These are phyloP conservation scores for Patella pellucida DNA, from an alignment of 2,888 invertebrate species.

Conservation along the genomic window DNA sequence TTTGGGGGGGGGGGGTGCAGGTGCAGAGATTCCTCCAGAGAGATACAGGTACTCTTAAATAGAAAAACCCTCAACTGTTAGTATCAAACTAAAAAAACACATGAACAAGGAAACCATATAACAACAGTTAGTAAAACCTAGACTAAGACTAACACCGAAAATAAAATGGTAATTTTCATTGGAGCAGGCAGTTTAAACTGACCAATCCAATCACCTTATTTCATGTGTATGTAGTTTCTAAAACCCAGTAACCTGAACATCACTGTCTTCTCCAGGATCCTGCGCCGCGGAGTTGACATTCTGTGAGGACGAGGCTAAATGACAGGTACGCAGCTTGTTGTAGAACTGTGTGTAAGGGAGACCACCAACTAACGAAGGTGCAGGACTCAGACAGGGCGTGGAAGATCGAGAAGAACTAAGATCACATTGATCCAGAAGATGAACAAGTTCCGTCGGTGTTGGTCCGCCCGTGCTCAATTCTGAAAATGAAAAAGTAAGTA, in stretches of 20 bases:
- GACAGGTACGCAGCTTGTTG: background rate
- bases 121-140: too few species aligned
- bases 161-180: too few species aligned
- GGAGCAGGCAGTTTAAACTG: too few species aligned
- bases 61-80: too few species aligned
- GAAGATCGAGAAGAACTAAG: slow-evolving; percentile 84
- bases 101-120: too few species aligned
- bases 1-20: too few species aligned
- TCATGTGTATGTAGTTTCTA: background rate
- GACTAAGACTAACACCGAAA: too few species aligned
- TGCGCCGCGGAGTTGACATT: background rate
- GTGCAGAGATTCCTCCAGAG: too few species aligned
- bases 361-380: slow-evolving; percentile 71
- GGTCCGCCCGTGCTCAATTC: slow-evolving; percentile 81
- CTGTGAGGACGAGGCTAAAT: background rate
- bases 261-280: background rate
- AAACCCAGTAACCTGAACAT: background rate
- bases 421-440: slow-evolving; percentile 93
- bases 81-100: too few species aligned
- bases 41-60: too few species aligned
- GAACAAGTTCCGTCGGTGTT: slow-evolving; percentile 89
- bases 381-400: slow-evolving; percentile 85
- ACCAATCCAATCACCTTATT: too few species aligned
- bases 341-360: background rate
- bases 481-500: slow-evolving; percentile 22